Evolutionary conservation across 2,888 invertebrate species (phyloP).

Genomic region (Brachycybe producta): DNA sequence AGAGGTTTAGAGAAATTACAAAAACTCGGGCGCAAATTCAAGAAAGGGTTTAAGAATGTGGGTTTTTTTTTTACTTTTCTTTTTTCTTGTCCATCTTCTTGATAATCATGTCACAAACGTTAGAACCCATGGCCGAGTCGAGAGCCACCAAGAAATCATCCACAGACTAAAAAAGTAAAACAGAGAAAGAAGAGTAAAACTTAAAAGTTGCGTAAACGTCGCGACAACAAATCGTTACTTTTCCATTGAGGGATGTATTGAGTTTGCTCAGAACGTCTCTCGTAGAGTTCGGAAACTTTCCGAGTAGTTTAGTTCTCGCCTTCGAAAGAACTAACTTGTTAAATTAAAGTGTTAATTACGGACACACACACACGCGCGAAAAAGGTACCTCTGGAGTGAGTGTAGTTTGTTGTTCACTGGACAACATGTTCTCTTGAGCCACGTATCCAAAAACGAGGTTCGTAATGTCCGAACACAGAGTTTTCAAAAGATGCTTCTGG

Average conservation of each 20-base stretch:
- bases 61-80: constrained; percentile 36
- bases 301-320: constrained; percentile 35
- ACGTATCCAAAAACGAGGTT: constrained; percentile 65
- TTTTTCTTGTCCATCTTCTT: constrained; percentile 85
- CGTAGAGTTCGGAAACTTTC: constrained; percentile 47
- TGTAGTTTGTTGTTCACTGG: constrained; percentile 27
- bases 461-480: constrained; percentile 64
- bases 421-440: constrained; percentile 52
- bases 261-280: constrained; percentile 43
- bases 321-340: constrained; percentile 28
- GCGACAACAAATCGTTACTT: constrained; percentile 14
- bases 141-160: constrained; percentile 67
- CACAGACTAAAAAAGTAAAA: constrained; percentile 34
- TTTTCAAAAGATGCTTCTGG: constrained; percentile 69
- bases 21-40: background rate
- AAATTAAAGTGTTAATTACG: background rate
- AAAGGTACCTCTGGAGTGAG: constrained; percentile 34
- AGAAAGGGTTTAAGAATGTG: background rate
- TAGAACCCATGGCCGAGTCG: constrained; percentile 47
- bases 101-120: constrained; percentile 49
- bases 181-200: no score
- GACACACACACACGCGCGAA: background rate
- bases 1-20: background rate
- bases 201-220: no score
- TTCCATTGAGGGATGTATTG: constrained; percentile 18